Conservation (phyloP, 1,140 invertebrate genomes). For the Psilanteris sp. region DNA sequence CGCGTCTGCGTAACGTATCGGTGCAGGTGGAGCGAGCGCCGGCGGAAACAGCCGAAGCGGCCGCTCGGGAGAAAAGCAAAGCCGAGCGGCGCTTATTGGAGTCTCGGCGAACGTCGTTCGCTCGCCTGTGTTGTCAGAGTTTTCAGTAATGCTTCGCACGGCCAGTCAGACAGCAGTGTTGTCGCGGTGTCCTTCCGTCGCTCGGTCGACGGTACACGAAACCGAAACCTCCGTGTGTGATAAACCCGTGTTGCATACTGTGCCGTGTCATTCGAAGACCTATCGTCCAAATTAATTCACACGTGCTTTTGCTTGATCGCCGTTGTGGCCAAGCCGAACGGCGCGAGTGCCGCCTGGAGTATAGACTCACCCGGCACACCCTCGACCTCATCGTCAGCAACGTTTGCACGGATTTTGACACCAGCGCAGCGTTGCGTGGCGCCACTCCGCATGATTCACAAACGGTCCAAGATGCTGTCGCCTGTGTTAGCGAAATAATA, state of each 20-base stretch:
- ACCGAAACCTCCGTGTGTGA: conserved; percentile 68
- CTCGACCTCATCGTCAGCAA: no score
- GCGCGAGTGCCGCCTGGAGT: conserved; percentile 48
- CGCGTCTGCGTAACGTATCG: conserved; percentile 61
- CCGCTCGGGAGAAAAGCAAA: conserved; percentile 70
- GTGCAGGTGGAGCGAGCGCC: conserved; percentile 68
- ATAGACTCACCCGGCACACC: conserved; percentile 65
- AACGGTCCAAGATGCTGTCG: conserved; percentile 78
- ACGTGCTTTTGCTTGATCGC: conserved; percentile 29
- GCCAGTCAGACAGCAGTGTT: conserved; percentile 69
- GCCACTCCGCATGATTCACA: conserved; percentile 69
- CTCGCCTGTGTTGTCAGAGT: conserved; percentile 75
- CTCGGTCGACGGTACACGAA: conserved; percentile 67
- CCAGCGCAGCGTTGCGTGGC: no score
- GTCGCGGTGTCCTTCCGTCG: conserved; percentile 21
- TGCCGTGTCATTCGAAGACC: conserved; percentile 41
- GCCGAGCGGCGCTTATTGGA: conserved; percentile 24
- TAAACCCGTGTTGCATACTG: conserved; percentile 61
- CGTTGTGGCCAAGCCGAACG: conserved; percentile 27
- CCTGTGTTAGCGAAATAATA: conserved; percentile 78
- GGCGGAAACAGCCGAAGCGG: conserved; percentile 65
- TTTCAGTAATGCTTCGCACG: conserved; percentile 79
- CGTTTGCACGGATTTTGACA: conserved; percentile 48
- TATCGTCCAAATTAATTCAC: conserved; percentile 11
- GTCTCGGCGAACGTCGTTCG: conserved; percentile 63